phyloP scores from a whole-genome alignment of 2,113 vertebrate species.

The Sigmodon hispidus region DNA sequence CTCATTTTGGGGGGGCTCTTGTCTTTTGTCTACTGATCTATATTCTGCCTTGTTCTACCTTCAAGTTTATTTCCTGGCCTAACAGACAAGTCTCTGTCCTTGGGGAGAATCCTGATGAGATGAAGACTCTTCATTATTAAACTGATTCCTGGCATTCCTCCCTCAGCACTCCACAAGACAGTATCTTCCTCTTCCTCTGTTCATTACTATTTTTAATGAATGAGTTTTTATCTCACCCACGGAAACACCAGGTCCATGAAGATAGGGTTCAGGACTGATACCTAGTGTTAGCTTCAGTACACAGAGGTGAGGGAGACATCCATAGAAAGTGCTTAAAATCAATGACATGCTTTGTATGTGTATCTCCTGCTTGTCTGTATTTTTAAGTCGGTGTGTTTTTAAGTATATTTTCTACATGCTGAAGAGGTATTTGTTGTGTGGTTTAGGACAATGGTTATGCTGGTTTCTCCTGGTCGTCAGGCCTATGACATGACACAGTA shows the following conservation, averaged over 20 bases:
- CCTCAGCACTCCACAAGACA: neutral
- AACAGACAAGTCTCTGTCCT: neutral
- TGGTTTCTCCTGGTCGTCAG: neutral
- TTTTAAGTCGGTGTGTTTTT: constrained; percentile 24
- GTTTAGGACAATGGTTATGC: neutral
- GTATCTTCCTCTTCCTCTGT: neutral
- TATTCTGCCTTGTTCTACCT: neutral
- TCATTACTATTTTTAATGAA: neutral
- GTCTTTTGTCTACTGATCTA: neutral
- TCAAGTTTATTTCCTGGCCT: constrained; percentile 1
- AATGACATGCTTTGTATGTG: neutral
- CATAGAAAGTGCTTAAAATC: neutral
- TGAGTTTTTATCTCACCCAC: constrained; percentile 22
- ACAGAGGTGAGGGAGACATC: neutral
- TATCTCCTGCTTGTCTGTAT: constrained; percentile 25
- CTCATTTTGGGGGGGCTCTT: neutral
- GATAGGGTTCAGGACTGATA: neutral
- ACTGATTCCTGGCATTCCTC: neutral
- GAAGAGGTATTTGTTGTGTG: neutral
- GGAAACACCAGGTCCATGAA: neutral
- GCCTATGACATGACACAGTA: neutral
- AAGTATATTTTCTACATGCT: neutral
- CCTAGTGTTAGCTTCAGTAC: neutral
- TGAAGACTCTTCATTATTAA: neutral
- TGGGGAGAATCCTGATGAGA: neutral